Base-by-base conservation (phyloP, 2,113 vertebrate species). In the Junco hyemalis region DNA sequence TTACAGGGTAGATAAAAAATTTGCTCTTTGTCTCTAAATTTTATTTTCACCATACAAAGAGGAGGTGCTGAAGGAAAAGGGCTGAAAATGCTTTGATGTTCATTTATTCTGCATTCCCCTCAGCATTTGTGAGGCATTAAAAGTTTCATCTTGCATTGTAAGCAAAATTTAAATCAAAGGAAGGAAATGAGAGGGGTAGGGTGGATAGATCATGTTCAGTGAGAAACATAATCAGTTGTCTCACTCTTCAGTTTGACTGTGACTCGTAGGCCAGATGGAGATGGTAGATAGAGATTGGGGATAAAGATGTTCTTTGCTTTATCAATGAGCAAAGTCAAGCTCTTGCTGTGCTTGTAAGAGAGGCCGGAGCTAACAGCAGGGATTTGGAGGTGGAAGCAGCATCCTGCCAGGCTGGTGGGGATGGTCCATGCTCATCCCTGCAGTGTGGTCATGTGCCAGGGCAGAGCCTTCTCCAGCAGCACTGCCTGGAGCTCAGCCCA, bases 131-230 rank as follows among this genome's bases (percentile, higher is more conserved):
- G 74, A 93, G 61, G 51, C 73, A 71, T 78, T 70, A 64, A 22
- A 87, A 91, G 40, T 90, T 88, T 92, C 25, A 28, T 86, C 69
- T 73, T 94, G 90, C 86, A 90, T 86, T 0, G 12, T 84, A 94
- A 96, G 88, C 26, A 1, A 1, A 10, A 50, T 94, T 93, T 4
- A 2, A 36, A 82, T 87, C 87, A 88, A 78, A 96, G 82, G 68
- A 84, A 86, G 90, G 85, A 96, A 95, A 29, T 33, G 57, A 17
- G 23, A 31, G 53, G n/a, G 20, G 48, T 19, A 24, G 42, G 42
- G 63, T 36, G 48, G 22, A 23, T 73, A 31, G 56, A 78, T 23
- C 2, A 0, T 64, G 35, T 81, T 77, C 2, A 2, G 2, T 33
- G 19, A 36, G 47, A 25, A 84, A 11, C 22, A 74, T 51, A 77